A percentile compares a stretch with the other conserved stretches of the same genome.
phyloP scores from a whole-genome alignment of 2,888 invertebrate genomes.

The Hedya salicella region DNA sequence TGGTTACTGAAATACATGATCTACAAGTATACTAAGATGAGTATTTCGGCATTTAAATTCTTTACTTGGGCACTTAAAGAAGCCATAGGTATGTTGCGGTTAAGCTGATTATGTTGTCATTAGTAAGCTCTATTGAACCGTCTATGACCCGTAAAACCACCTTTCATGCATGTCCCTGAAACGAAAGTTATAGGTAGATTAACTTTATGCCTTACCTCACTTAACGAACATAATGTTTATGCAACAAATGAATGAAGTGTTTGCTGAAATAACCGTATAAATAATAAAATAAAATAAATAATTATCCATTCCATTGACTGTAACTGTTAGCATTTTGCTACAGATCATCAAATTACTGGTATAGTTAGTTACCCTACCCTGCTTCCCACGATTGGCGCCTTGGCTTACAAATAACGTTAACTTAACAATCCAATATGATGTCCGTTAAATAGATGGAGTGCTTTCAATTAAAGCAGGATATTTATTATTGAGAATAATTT shows the following conservation, averaged over 20 bases:
- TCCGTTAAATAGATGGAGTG: neutral
- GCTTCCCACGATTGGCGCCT: slow-evolving; percentile 34
- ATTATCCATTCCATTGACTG: neutral
- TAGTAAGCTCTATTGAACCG: slow-evolving; percentile 3
- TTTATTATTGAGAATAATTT: no score
- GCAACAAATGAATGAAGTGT: neutral
- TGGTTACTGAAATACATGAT: no score
- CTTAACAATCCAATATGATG: slow-evolving; percentile 13
- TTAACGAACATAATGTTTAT: neutral
- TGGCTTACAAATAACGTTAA: slow-evolving; percentile 17
- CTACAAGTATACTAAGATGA: no score
- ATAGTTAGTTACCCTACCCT: slow-evolving; percentile 17
- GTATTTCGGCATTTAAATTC: no score
- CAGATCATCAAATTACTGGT: slow-evolving; percentile 25
- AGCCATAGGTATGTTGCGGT: slow-evolving; percentile 3
- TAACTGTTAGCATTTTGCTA: slow-evolving; percentile 28
- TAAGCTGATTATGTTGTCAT: slow-evolving; percentile 25
- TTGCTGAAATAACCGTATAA: neutral
- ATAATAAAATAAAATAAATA: slow-evolving; percentile 4
- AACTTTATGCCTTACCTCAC: no score
- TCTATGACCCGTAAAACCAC: slow-evolving; percentile 4
- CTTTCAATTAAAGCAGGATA: neutral
- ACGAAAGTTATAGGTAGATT: neutral
- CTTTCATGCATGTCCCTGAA: slow-evolving; percentile 2
- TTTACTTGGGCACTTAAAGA: neutral